A percentile compares a stretch with the other conserved stretches of the same genome.
Evolutionary conservation across 2,113 vertebrate species (phyloP).

Genomic region (Gadus chalcogrammus): DNA sequence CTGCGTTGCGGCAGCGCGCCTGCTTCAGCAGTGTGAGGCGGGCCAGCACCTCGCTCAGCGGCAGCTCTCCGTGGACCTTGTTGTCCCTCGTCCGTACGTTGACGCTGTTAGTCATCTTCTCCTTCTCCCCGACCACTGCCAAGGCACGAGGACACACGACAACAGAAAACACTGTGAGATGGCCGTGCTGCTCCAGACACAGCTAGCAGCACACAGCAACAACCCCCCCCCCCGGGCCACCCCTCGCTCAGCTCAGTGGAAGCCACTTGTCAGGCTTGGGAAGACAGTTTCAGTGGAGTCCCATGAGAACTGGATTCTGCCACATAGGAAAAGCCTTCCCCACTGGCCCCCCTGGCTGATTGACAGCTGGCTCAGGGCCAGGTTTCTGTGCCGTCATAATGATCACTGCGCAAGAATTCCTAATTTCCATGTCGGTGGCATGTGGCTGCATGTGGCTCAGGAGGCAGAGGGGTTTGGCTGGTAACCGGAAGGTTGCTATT

Average conservation of each 20-base stretch:
- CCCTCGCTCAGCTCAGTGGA: not conserved
- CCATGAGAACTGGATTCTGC: too few relatives aligned
- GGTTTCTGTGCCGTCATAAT: too few relatives aligned
- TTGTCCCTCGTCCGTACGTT: slow-evolving; percentile 93
- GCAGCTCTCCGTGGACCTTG: slow-evolving; percentile 87
- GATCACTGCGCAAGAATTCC: too few relatives aligned
- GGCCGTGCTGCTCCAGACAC: slow-evolving; percentile 11
- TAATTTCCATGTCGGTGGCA: too few relatives aligned
- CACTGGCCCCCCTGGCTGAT: too few relatives aligned
- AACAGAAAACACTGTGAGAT: slow-evolving; percentile 23
- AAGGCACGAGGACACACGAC: slow-evolving; percentile 44
- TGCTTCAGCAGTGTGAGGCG: slow-evolving; percentile 81
- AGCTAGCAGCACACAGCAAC: slow-evolving; percentile 41
- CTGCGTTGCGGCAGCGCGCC: slow-evolving; percentile 74
- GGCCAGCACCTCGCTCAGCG: slow-evolving; percentile 74
- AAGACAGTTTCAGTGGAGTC: not conserved
- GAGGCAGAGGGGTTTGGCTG: too few relatives aligned
- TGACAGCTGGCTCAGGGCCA: too few relatives aligned
- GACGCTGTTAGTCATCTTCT: slow-evolving; percentile 79
- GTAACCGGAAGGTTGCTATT: too few relatives aligned
- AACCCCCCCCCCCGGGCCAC: not conserved
- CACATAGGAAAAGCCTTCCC: too few relatives aligned
- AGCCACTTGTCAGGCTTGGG: not conserved
- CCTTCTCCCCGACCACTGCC: slow-evolving; percentile 94
- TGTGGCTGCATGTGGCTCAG: too few relatives aligned